These are phyloP conservation scores for Ramphastos sulfuratus DNA, from an alignment of 2,113 vertebrate species.

Conservation along the genomic window DNA sequence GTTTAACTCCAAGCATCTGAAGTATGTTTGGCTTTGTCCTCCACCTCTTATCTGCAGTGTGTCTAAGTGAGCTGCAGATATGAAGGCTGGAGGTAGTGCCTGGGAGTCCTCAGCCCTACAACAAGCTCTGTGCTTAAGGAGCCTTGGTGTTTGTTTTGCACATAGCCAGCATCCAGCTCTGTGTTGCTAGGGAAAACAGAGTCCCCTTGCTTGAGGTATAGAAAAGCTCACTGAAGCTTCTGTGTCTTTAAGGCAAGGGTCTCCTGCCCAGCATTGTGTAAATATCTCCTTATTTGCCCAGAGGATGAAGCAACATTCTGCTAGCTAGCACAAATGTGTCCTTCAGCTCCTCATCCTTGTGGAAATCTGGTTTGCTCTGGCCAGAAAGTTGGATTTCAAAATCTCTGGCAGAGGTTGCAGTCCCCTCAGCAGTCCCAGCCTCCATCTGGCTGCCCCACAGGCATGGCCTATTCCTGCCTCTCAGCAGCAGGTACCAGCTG, in stretches of 20 bases:
- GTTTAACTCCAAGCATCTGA: slow-evolving; percentile 24
- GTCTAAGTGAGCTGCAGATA: slow-evolving; percentile 16
- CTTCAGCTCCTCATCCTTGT: slow-evolving; percentile 52
- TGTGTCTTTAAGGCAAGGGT: background rate
- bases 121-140: background rate
- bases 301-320: slow-evolving; percentile 34
- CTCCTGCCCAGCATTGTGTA: slow-evolving; percentile 4
- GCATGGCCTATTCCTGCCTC: background rate
- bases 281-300: slow-evolving; percentile 20
- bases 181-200: too few species aligned
- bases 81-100: background rate
- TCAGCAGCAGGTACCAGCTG: background rate
- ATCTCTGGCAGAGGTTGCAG: slow-evolving; percentile 5
- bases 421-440: background rate
- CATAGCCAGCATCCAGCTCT: background rate
- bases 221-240: background rate
- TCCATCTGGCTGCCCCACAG: slow-evolving; percentile 8
- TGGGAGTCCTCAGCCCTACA: background rate
- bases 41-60: background rate
- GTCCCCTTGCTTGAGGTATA: background rate
- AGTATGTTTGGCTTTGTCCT: slow-evolving; percentile 55
- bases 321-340: background rate
- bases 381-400: slow-evolving; percentile 41
- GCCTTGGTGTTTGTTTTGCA: background rate
- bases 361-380: slow-evolving; percentile 29